These are phyloP conservation scores for Rhabdophis nuchalis DNA, from an alignment of 2,797 vertebrate species.

Conservation along the genomic window DNA sequence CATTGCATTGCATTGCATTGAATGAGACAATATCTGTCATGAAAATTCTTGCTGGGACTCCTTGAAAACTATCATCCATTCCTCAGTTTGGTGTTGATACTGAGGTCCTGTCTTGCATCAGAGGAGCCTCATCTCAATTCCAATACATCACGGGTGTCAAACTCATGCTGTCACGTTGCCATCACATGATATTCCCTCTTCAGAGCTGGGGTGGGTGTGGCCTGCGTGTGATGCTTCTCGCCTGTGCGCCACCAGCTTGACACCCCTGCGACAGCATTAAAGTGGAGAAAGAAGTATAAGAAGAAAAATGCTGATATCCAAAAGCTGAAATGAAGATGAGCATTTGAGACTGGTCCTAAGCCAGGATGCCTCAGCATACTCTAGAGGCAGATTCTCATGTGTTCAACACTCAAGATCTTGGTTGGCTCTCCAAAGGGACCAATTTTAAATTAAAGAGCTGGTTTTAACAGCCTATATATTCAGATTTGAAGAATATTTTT, in stretches of 20 bases:
- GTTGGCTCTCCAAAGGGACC: background rate
- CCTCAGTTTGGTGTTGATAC: background rate
- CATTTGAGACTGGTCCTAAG: background rate
- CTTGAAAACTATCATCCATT: background rate
- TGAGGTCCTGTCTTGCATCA: too few species aligned
- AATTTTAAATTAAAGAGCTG: background rate
- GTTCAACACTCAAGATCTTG: background rate
- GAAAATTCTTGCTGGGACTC: background rate
- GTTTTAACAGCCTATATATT: background rate
- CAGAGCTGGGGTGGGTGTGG: too few species aligned
- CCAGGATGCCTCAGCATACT: background rate
- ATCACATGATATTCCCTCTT: too few species aligned
- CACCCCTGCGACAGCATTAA: background rate
- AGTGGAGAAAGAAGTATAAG: background rate
- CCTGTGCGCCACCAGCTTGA: too few species aligned
- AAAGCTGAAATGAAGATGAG: background rate
- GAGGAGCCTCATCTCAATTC: too few species aligned
- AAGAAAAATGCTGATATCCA: background rate
- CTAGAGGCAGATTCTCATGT: background rate
- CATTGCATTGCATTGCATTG: too few species aligned
- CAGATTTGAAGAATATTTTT: background rate
- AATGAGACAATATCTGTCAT: background rate
- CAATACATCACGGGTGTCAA: too few species aligned
- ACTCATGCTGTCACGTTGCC: too few species aligned
- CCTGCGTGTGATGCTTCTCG: too few species aligned